phyloP scores from a whole-genome alignment of 2,888 invertebrate genomes.

The Meganola albula region DNA sequence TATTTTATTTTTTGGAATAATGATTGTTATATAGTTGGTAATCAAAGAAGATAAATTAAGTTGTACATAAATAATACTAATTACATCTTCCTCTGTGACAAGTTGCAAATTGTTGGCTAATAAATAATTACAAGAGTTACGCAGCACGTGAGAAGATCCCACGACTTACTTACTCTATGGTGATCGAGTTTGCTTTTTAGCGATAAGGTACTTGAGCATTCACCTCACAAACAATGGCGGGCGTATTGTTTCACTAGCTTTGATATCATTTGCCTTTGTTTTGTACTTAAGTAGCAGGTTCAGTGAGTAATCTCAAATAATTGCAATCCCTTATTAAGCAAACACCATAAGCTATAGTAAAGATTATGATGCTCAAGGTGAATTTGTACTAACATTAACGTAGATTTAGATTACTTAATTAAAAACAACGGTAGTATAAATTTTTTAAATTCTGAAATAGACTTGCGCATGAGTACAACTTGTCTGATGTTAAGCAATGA shows the following conservation, averaged over 20 bases:
- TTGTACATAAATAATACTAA: no score
- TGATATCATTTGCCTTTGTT: constrained; percentile 30
- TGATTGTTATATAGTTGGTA: no score
- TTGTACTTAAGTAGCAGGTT: constrained; percentile 35
- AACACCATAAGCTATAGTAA: constrained; percentile 55
- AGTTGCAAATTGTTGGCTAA: constrained; percentile 56
- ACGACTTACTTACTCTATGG: constrained; percentile 44
- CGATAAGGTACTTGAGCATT: constrained; percentile 48
- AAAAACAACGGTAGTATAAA: no score
- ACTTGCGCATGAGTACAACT: no score
- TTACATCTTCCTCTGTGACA: constrained; percentile 36
- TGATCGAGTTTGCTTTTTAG: constrained; percentile 56
- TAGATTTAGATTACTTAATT: constrained; percentile 46
- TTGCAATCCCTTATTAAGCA: constrained; percentile 51
- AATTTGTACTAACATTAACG: constrained; percentile 49
- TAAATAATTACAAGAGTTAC: constrained; percentile 46
- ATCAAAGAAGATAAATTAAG: no score
- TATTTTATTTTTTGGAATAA: no score
- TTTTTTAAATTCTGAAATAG: no score
- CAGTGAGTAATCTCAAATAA: constrained; percentile 26
- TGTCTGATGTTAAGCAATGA: no score
- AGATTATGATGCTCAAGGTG: constrained; percentile 64
- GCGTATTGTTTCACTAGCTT: constrained; percentile 42
- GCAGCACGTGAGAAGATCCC: constrained; percentile 64
- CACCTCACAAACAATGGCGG: constrained; percentile 36